Conservation (phyloP, 1,140 invertebrate species). For the Portunus trituberculatus region DNA sequence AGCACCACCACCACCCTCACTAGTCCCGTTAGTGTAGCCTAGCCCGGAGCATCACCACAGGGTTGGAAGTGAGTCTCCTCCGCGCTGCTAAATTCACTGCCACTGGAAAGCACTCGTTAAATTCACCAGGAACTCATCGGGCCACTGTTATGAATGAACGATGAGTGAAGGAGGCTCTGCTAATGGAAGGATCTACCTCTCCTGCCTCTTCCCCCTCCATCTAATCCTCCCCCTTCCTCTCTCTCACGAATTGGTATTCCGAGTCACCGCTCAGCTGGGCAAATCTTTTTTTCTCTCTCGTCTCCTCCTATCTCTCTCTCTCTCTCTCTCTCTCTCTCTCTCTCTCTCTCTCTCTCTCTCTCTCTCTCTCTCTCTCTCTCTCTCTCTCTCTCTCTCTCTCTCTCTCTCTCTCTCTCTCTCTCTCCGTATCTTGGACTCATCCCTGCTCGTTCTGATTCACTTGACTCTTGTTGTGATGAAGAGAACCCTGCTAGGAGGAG, state of each 20-base stretch:
- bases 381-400: not conserved
- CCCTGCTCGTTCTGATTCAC: not conserved
- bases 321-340: not conserved
- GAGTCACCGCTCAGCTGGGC: not conserved
- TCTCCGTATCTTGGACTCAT: not conserved
- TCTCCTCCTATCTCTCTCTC: not conserved
- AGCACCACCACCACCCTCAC: not conserved
- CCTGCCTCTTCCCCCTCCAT: too few relatives aligned
- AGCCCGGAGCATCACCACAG: not conserved
- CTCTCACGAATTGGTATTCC: constrained; percentile 9
- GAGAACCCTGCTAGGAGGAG: not conserved
- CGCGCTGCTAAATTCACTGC: not conserved
- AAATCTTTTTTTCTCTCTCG: constrained; percentile 24
- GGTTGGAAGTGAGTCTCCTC: not conserved
- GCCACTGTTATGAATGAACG: not conserved
- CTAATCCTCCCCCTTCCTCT: too few relatives aligned
- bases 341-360: not conserved
- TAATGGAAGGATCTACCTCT: not conserved
- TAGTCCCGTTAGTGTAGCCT: not conserved
- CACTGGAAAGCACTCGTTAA: not conserved
- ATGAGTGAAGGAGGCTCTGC: not conserved
- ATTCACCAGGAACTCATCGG: not conserved
- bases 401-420: not conserved
- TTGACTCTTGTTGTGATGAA: constrained; percentile 16
- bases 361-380: not conserved